A percentile compares a stretch with the other conserved stretches of the same genome.
Evolutionary conservation across 2,888 invertebrate genomes (phyloP).

Genomic region (Brenthis daphne): DNA sequence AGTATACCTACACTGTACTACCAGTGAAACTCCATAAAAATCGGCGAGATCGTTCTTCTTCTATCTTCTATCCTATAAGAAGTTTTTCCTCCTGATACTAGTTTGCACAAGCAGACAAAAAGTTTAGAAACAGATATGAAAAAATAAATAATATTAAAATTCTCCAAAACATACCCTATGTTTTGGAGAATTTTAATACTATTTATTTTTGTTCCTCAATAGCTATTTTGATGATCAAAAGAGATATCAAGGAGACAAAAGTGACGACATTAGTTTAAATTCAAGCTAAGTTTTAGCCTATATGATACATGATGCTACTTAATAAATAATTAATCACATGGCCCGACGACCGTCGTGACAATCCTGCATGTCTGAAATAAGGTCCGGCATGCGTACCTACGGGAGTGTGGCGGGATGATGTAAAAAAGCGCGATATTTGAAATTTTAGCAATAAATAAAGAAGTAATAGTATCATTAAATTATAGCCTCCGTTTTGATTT

Average conservation of each 20-base stretch:
- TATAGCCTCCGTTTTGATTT: neutral
- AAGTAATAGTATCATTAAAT: neutral
- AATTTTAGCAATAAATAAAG: constrained; percentile 5
- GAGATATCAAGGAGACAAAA: neutral
- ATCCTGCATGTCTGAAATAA: constrained; percentile 39
- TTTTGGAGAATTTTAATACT: too few species aligned
- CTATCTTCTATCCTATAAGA: too few species aligned
- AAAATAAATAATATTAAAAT: too few species aligned
- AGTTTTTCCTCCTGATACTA: too few species aligned
- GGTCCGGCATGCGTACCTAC: constrained; percentile 4
- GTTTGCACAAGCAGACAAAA: too few species aligned
- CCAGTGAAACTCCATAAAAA: too few species aligned
- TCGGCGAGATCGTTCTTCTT: too few species aligned
- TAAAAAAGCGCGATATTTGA: constrained; percentile 21
- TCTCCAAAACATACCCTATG: too few species aligned
- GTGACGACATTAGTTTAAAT: neutral
- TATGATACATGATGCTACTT: constrained; percentile 17
- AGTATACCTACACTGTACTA: too few species aligned
- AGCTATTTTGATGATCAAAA: neutral
- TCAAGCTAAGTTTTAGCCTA: constrained; percentile 1
- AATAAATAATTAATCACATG: constrained; percentile 28
- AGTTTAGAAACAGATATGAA: too few species aligned
- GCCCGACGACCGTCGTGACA: constrained; percentile 15
- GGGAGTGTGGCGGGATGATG: neutral
- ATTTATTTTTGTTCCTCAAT: too few species aligned